Percentiles rank a stretch among this genome's conserved stretches.
Evolutionary conservation across 2,113 vertebrate genomes (phyloP).

Genomic region (Chloebia gouldiae): DNA sequence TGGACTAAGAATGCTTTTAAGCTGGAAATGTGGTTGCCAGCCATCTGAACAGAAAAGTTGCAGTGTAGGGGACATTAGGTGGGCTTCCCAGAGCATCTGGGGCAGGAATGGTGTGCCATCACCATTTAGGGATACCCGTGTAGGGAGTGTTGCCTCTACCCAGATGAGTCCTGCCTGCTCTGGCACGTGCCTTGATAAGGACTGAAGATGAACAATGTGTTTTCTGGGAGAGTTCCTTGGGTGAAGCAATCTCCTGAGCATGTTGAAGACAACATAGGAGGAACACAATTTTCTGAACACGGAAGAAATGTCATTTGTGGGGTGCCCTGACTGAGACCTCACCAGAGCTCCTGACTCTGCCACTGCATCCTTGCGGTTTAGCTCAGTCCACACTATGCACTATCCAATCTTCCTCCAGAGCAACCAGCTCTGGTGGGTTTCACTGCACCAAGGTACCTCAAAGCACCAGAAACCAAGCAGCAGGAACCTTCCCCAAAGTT

Average conservation of each 20-base stretch:
- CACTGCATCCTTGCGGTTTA: background rate
- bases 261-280: background rate
- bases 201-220: background rate
- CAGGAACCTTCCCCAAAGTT: background rate
- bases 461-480: background rate
- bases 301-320: background rate
- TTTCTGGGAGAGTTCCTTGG: background rate
- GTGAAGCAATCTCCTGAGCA: background rate
- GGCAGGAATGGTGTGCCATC: background rate
- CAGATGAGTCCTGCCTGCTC: background rate
- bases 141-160: background rate
- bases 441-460: background rate
- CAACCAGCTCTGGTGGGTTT: background rate
- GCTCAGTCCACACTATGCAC: background rate
- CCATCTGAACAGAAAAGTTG: background rate
- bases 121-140: background rate
- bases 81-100: background rate
- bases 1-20: background rate
- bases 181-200: background rate
- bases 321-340: background rate
- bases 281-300: background rate
- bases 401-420: background rate
- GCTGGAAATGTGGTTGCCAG: background rate
- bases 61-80: fast-evolving
- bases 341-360: background rate